Evolutionary conservation across 1,140 invertebrate genomes (phyloP), one percentile per base, ranked within the genome.

Genomic region (Papilio xuthus): DNA sequence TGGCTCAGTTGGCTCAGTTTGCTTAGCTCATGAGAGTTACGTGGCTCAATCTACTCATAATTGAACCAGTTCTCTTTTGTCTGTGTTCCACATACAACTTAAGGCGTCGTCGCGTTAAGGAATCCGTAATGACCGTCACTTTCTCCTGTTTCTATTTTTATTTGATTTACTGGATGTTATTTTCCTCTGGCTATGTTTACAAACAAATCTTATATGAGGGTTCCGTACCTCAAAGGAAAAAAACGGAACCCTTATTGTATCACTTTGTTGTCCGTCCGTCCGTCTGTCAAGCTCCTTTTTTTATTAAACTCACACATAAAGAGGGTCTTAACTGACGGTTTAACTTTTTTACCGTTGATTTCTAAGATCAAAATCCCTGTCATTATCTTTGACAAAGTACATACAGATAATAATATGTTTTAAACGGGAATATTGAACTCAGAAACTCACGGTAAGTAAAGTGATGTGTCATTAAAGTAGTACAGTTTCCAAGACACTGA

Each of bases 121-220:
- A 13, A 71, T 71, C 69, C 69, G n/a, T 37, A 71, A 71, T 71
- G 7, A 28, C 41, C 69, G 18, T 2, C 18, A 71, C 69, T 71
- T 71, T 71, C 69, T 32, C 37, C 37, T 71, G 23, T 71, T 71
- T 71, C 69, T 71, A 71, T 71, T 71, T 71, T 42, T 71, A 28
- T 6, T 67, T 67, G 9, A 32, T 15, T 23, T 23, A 13, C 26
- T 15, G 60, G 60, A 67, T 63, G 60, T 63, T 63, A 1, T 26
- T 47, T 47, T 60, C 9, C 20, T 23, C 20, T 23, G n/a, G 12
- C 13, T 50, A 50, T 50, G 13, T 18, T 50, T 4, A 50, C 18
- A 53, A 6, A 53, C 0, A n/a, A 53, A 53, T 53, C 50, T n/a
- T n/a, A 50, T 18, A 50, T n/a, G n/a, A n/a, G n/a, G n/a, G n/a